Evolutionary conservation across 2,113 vertebrate genomes (phyloP), one percentile per base, ranked within the genome.

Genomic region (Neodon shergylaensis): DNA sequence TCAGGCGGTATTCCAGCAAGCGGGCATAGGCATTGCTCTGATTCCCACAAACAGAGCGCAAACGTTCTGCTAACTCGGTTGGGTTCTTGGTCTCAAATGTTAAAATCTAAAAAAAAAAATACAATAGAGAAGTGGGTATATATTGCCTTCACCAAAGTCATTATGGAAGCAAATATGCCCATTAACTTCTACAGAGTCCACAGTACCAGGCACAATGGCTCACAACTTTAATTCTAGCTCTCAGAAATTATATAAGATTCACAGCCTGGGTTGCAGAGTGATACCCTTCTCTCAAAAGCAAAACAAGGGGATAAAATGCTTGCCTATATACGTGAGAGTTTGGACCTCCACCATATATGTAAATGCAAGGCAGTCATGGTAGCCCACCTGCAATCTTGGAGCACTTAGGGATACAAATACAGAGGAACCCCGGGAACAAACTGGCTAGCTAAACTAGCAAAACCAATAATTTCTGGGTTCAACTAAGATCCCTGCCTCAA

Each of bases 11-110:
- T 94, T 99, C 99, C 95, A 99, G 98, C 63, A 99, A 98, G 9
- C 99, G 99, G 3, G 99, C 99, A 1, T 99, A 99, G 2, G 99
- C 99, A 1, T 99, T 99, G 98, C 99, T 99, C 98, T 99, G 99
- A 97, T 99, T 99, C 2, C 99, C 99, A 33, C 99, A 99, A 58
- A 99, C 99, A 0, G 99, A 99, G 19, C 99, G 99, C 39, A 99
- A 96, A 39, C 99, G 99, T 98, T 99, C 99, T 0, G 99, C 99
- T 73, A 99, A 98, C 97, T 99, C 99, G 0, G 98, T 98, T 0
- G 99, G 99, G 94, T 99, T 99, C 98, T 99, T 99, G 66, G 99
- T 99, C 98, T 99, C 99, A 87, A 99, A 99, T 1, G 99, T 99
- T 88, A 99, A 98, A 97, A 99, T 99, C 99, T 99, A 94, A 54